Conservation (phyloP, 2,113 vertebrate genomes). For the Orientallactaga bullata region DNA sequence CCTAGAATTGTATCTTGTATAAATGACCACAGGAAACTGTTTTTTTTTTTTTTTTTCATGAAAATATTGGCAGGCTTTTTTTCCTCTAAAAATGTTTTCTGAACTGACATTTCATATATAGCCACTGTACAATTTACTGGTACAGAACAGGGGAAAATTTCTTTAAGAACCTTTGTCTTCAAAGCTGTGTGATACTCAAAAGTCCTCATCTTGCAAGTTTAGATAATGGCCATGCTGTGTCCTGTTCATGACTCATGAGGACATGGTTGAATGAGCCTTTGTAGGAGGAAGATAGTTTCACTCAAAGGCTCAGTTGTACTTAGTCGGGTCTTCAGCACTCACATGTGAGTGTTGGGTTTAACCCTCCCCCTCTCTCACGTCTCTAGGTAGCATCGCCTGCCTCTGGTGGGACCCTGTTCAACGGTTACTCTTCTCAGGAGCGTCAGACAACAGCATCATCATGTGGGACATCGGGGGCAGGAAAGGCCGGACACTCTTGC, state of each 20-base stretch:
- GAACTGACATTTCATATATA: background rate
- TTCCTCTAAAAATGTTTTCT: slow-evolving; percentile 20
- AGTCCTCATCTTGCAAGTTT: background rate
- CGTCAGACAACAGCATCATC: slow-evolving; percentile 97
- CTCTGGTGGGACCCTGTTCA: slow-evolving; percentile 98
- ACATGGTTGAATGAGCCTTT: background rate
- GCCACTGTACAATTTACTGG: background rate
- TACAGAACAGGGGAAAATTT: background rate
- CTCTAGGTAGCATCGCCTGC: slow-evolving; percentile 92
- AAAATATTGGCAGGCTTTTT: background rate
- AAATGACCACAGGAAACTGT: background rate
- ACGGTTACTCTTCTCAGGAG: slow-evolving; percentile 96
- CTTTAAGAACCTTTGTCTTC: background rate
- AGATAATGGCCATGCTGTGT: background rate
- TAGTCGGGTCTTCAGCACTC: background rate
- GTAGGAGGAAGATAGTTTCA: background rate
- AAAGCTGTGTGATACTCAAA: background rate
- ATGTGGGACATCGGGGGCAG: slow-evolving; percentile 99
- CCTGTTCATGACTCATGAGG: background rate
- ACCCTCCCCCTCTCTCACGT: background rate
- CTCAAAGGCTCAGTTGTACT: background rate
- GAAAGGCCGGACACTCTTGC: slow-evolving; percentile 93
- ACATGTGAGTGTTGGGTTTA: background rate
- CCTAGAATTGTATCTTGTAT: background rate
- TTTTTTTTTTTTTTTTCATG: background rate